Evolutionary conservation across 2,797 vertebrate species (phyloP), one percentile per base, ranked within the genome.

Genomic region (Characodon lateralis): DNA sequence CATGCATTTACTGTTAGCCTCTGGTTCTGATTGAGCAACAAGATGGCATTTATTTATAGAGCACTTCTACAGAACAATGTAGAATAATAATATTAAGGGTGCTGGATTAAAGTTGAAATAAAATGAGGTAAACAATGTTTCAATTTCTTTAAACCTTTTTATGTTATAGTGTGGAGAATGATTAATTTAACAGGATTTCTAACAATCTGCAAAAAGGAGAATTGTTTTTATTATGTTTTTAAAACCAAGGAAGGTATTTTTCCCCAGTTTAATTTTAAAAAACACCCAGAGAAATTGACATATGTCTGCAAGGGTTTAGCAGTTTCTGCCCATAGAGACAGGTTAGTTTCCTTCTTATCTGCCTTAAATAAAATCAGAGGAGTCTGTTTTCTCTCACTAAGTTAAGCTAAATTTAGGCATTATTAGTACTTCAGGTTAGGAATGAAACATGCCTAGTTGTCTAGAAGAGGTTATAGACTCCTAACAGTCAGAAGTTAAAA

Each of bases 21-120:
- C 39, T 39, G 43, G 22, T 46, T 5, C 12, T 68, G 65, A 28
- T 46, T 79, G 43, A 71, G 71, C 76, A 85, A 74, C 77, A 82
- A 71, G 41, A 43, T 61, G 1, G 39, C 3, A 35, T 46, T 75
- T 7, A 71, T 88, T 68, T 68, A 43, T 2, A 68, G 39, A n/a
- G 22, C 65, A 43, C 39, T 24, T 59, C 58, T 68, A 35, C 31
- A 35, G 31, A 35, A 35, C 2, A 35, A 35, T 35, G 3, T 35
- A 35, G 2, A 65, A 35, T 18, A 65, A 39, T 24, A 68, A 43
- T 46, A 6, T 68, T 68, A 1, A 43, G n/a, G 10, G 12, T 43
- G 39, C 12, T 43, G 22, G 12, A 68, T 43, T 41, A 24, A 68
- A 43, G 31, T 35, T 61, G 14, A 68, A 68, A 39, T 41, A 66